These are phyloP conservation scores for Leucophenga varia DNA, from an alignment of 1,140 invertebrate genomes.

Conservation along the genomic window DNA sequence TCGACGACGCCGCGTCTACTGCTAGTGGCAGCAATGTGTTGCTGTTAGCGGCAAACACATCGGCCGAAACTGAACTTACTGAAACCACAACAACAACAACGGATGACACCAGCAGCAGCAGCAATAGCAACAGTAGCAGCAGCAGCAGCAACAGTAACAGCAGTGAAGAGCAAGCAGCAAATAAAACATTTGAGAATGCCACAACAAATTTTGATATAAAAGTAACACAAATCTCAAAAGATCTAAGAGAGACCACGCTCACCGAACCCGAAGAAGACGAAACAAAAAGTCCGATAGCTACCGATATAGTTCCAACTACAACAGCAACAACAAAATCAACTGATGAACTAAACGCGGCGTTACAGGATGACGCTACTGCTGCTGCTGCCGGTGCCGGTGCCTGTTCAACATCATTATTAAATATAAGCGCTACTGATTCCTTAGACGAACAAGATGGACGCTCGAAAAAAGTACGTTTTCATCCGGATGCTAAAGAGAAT, in stretches of 20 bases:
- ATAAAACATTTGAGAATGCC: too few relatives aligned
- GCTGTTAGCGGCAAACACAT: too few relatives aligned
- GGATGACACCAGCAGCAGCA: slow-evolving; percentile 14
- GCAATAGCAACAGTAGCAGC: slow-evolving; percentile 13
- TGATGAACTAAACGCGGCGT: not conserved
- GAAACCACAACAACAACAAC: slow-evolving; percentile 4
- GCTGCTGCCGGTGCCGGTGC: too few relatives aligned
- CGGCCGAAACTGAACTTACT: not conserved
- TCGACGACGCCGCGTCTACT: too few relatives aligned
- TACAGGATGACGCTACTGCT: too few relatives aligned
- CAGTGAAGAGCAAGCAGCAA: slow-evolving; percentile 17
- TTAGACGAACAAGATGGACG: slow-evolving; percentile 26
- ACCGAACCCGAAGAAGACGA: slow-evolving; percentile 19
- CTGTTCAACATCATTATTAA: too few relatives aligned
- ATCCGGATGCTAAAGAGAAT: slow-evolving; percentile 44
- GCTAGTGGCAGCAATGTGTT: too few relatives aligned
- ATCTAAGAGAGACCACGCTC: slow-evolving; percentile 47
- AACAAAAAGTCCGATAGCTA: slow-evolving; percentile 6
- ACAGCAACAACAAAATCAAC: slow-evolving; percentile 17
- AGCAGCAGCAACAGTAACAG: slow-evolving; percentile 9
- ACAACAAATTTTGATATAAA: slow-evolving; percentile 46
- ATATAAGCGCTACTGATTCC: too few relatives aligned
- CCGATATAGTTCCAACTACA: slow-evolving; percentile 4
- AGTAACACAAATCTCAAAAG: slow-evolving; percentile 47
- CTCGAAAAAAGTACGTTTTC: slow-evolving; percentile 42